Evolutionary conservation across 2,797 vertebrate genomes (phyloP).

Genomic region (Micropoecilia bifurca): DNA sequence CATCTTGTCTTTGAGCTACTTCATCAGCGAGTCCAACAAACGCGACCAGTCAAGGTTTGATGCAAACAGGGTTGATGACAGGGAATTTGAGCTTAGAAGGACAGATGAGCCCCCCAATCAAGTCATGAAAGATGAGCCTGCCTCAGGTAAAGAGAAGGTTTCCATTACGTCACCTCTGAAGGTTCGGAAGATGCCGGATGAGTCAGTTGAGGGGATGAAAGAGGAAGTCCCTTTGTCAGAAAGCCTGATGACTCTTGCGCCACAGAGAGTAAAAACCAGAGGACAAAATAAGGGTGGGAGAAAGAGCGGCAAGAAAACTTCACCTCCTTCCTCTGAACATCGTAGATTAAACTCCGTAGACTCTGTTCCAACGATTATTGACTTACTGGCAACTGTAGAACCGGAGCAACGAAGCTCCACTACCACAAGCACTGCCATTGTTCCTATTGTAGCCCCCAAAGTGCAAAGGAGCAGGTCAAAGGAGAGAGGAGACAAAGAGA

Average conservation of each 20-base stretch:
- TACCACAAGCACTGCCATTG: slow-evolving; percentile 23
- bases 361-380: slow-evolving; percentile 26
- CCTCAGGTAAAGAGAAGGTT: slow-evolving; percentile 43
- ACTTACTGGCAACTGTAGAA: slow-evolving; percentile 18
- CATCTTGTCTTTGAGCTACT: slow-evolving; percentile 14
- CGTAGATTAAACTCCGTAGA: slow-evolving; percentile 18
- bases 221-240: slow-evolving; percentile 17
- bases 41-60: slow-evolving; percentile 33
- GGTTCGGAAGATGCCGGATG: slow-evolving; percentile 36
- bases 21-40: slow-evolving; percentile 48
- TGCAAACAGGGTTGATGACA: slow-evolving; percentile 37
- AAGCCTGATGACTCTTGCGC: neutral
- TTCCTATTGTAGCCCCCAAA: slow-evolving; percentile 51
- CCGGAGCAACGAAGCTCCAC: slow-evolving; percentile 37
- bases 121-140: slow-evolving; percentile 81
- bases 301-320: slow-evolving; percentile 49
- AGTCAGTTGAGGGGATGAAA: neutral
- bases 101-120: slow-evolving; percentile 74
- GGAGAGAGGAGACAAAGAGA: slow-evolving; percentile 58
- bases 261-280: slow-evolving; percentile 35
- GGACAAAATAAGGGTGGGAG: slow-evolving; percentile 43
- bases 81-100: slow-evolving; percentile 48
- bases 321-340: slow-evolving; percentile 17
- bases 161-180: slow-evolving; percentile 10
- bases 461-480: slow-evolving; percentile 73